A percentile compares a stretch with the other conserved stretches of the same genome.
Evolutionary conservation across 2,113 vertebrate species (phyloP).

Genomic region (Phylloscopus trochiloides): DNA sequence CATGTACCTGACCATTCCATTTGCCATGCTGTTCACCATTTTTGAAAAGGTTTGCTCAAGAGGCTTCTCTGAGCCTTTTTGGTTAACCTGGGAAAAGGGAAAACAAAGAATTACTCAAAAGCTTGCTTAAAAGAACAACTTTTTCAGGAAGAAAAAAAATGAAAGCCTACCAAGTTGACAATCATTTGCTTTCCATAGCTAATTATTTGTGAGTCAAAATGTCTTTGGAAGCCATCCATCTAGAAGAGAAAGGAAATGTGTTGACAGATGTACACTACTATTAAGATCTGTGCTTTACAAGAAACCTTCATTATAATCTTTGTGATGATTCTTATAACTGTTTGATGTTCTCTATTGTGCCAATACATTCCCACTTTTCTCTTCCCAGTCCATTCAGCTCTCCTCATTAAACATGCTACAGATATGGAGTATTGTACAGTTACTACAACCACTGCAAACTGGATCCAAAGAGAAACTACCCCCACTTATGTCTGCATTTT

Average conservation of each 20-base stretch:
- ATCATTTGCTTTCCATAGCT: constrained; percentile 93
- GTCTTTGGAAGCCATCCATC: constrained; percentile 96
- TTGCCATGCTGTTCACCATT: constrained; percentile 86
- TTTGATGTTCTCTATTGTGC: neutral
- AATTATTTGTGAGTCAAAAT: constrained; percentile 94
- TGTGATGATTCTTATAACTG: neutral
- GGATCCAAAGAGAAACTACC: neutral
- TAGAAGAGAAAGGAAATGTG: constrained; percentile 37
- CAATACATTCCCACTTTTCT: neutral
- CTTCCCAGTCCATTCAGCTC: neutral
- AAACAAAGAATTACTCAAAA: neutral
- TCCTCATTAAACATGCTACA: neutral
- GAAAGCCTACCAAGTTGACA: constrained; percentile 86
- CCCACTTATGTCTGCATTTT: neutral
- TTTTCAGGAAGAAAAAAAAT: neutral
- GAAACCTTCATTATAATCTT: neutral
- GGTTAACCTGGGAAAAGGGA: constrained; percentile 83
- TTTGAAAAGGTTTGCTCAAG: constrained; percentile 87
- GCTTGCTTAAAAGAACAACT: neutral
- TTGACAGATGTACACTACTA: neutral
- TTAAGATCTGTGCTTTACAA: neutral
- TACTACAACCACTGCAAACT: neutral
- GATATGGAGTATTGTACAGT: neutral
- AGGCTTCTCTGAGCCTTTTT: constrained; percentile 93
- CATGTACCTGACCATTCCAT: constrained; percentile 87